These are phyloP conservation scores for Enteromius mattozi DNA, from an alignment of 2,797 vertebrate species.

Conservation along the genomic window DNA sequence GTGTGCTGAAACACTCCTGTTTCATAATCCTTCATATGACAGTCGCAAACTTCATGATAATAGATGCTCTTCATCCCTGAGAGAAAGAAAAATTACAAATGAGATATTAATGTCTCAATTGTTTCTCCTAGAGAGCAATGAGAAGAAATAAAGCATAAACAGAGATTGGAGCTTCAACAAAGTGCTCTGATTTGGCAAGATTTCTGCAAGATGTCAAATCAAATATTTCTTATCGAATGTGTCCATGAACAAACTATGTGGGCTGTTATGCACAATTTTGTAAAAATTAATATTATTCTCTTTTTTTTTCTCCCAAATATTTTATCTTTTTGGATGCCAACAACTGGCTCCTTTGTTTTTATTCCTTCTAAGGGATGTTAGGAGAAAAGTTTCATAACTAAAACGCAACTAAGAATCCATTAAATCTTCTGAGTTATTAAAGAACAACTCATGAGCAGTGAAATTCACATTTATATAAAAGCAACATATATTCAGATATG, in stretches of 20 bases:
- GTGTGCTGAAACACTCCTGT: conserved; percentile 49
- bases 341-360: neutral
- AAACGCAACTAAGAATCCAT: neutral
- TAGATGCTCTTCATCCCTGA: conserved; percentile 2
- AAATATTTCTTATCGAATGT: neutral
- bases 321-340: neutral
- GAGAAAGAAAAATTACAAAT: neutral
- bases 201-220: neutral
- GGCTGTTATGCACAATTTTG: neutral
- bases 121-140: neutral
- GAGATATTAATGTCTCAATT: conserved; percentile 11
- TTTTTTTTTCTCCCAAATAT: neutral
- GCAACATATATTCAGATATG: neutral
- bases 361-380: neutral
- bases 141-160: neutral
- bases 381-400: neutral
- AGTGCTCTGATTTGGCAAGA: neutral
- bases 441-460: neutral
- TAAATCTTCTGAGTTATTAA: neutral
- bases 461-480: neutral
- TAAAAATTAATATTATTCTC: neutral
- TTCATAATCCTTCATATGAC: conserved; percentile 50
- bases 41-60: conserved; percentile 18
- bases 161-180: neutral
- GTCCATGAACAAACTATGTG: neutral